phyloP scores from a whole-genome alignment of 2,797 vertebrate genomes.

The Clarias platycephalus region DNA sequence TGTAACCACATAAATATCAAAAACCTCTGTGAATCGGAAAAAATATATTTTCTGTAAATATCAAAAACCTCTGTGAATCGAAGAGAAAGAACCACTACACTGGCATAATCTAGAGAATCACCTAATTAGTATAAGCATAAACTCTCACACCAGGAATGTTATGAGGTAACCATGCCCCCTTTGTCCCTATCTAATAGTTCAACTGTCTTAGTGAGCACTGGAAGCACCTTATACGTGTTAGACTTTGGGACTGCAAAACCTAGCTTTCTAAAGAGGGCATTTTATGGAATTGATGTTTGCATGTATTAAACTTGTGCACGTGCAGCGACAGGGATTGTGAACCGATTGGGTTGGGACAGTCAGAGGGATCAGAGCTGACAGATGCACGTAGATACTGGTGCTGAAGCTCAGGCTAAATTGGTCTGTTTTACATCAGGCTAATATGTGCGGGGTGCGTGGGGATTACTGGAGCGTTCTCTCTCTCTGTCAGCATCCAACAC shows the following conservation, averaged over 20 bases:
- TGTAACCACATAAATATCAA: slow-evolving; percentile 34
- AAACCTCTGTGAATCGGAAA: slow-evolving; percentile 31
- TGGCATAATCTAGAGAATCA: neutral
- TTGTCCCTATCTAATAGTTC: neutral
- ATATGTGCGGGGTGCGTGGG: slow-evolving; percentile 51
- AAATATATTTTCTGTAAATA: slow-evolving; percentile 38
- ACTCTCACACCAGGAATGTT: neutral
- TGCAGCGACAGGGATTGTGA: slow-evolving; percentile 8
- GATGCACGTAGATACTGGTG: slow-evolving; percentile 55
- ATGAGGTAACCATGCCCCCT: neutral
- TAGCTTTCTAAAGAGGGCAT: neutral
- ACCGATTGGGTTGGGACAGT: slow-evolving; percentile 23
- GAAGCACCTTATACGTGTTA: neutral
- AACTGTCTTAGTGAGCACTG: neutral
- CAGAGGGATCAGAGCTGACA: slow-evolving; percentile 57
- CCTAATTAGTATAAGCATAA: neutral
- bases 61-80: slow-evolving; percentile 30
- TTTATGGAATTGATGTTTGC: neutral
- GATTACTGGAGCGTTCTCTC: slow-evolving; percentile 48
- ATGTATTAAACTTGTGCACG: slow-evolving; percentile 22
- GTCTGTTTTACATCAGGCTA: slow-evolving; percentile 60
- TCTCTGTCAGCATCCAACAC: slow-evolving; percentile 54
- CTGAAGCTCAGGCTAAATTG: slow-evolving; percentile 53
- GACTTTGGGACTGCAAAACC: neutral
- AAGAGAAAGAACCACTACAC: slow-evolving; percentile 11